A percentile compares a stretch with the other conserved stretches of the same genome.
phyloP scores from a whole-genome alignment of 2,888 invertebrate genomes.

The Dasypogon diadema region DNA sequence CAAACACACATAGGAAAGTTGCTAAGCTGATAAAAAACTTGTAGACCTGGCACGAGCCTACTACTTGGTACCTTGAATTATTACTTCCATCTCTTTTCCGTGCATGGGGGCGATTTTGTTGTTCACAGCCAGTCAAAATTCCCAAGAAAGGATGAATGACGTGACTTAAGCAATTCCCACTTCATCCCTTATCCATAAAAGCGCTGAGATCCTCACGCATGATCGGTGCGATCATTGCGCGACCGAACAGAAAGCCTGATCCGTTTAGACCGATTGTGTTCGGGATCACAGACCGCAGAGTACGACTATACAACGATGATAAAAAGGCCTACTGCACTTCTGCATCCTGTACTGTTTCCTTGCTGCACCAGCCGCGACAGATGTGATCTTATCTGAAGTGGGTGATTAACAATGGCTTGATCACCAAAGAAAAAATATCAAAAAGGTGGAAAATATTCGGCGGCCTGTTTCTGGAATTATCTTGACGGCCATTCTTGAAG shows the following conservation, averaged over 20 bases:
- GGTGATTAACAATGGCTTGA: slow-evolving; percentile 50
- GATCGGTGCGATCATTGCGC: slow-evolving; percentile 20
- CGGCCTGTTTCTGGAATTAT: slow-evolving; percentile 21
- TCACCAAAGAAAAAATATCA: slow-evolving; percentile 12
- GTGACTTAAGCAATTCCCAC: background rate
- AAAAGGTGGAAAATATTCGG: slow-evolving; percentile 39
- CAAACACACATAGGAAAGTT: slow-evolving; percentile 12
- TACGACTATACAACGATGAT: slow-evolving; percentile 13
- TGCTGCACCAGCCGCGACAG: slow-evolving; percentile 48
- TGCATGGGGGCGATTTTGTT: background rate
- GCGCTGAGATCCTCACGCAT: slow-evolving; percentile 18
- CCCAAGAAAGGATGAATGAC: slow-evolving; percentile 22
- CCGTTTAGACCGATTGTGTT: background rate
- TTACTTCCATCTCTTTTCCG: background rate
- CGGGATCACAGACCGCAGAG: slow-evolving; percentile 1
- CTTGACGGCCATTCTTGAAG: slow-evolving; percentile 4
- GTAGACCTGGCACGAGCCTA: slow-evolving; percentile 32
- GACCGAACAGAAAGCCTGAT: background rate
- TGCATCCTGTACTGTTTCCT: slow-evolving; percentile 44
- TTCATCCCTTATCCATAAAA: background rate
- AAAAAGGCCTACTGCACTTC: background rate
- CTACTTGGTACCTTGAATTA: slow-evolving; percentile 9
- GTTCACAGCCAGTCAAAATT: background rate
- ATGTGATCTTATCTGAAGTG: slow-evolving; percentile 50
- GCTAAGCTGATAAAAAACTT: background rate